These are phyloP conservation scores for Pandion haliaetus DNA, from an alignment of 2,113 vertebrate species.

Conservation along the genomic window DNA sequence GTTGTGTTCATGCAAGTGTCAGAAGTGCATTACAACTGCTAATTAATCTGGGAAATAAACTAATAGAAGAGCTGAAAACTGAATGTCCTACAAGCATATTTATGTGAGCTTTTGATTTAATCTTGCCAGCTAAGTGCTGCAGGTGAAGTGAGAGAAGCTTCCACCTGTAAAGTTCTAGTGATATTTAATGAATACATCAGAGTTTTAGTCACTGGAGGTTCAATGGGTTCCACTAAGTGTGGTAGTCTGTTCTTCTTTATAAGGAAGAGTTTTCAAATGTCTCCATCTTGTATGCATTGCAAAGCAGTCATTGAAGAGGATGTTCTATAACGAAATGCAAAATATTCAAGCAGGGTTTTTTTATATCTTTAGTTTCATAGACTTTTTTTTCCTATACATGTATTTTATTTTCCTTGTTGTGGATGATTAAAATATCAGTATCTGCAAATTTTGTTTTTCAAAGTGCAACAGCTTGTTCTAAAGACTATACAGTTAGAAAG, in stretches of 20 bases:
- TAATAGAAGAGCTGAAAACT: not conserved
- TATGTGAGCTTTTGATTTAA: conserved; percentile 19
- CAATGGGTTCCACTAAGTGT: not conserved
- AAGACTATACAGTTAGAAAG: not conserved
- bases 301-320: not conserved
- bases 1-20: conserved; percentile 33
- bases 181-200: not conserved
- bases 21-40: conserved; percentile 54
- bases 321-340: not conserved
- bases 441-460: not conserved
- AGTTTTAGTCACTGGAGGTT: not conserved
- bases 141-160: conserved; percentile 1
- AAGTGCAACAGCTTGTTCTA: not conserved
- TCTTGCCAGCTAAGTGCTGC: conserved; percentile 3
- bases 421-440: not conserved
- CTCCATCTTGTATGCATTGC: not conserved
- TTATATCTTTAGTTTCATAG: not conserved
- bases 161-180: not conserved
- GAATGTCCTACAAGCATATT: conserved; percentile 14
- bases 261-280: not conserved
- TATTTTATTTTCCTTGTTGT: not conserved
- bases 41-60: conserved; percentile 48
- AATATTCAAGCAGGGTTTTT: not conserved
- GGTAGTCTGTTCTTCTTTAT: not conserved
- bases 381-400: not conserved